Evolutionary conservation across 2,797 vertebrate genomes (phyloP), one percentile per base, ranked within the genome.

Genomic region (Furcifer pardalis): DNA sequence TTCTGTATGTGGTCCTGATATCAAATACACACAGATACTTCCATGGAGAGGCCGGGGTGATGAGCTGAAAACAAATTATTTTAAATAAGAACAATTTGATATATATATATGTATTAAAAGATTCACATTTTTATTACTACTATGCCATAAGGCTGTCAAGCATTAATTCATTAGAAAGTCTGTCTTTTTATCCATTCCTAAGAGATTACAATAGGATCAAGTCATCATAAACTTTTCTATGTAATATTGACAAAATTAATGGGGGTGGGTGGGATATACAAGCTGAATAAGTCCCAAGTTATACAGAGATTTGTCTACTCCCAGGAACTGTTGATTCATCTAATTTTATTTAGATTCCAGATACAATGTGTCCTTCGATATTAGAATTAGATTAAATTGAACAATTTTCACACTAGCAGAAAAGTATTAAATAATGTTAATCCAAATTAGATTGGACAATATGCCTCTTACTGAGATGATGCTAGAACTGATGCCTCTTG

Each of bases 11-110:
- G 91, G 90, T 94, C 94, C 95, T 94, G 94, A 69, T 94, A 90
- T 91, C 92, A 91, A 91, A 94, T 79, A 89, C 83, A 92, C 88
- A 94, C 92, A 90, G 94, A 88, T 94, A 92, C 93, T 95, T 95
- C 96, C 96, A 97, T 97, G 94, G 90, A 95, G 94, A 96, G 82
- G 92, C 86, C 90, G 93, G 91, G 85, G 84, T 77, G 73, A 89
- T 84, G 86, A 90, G 92, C 96, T 96, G 95, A 89, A 96, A 96
- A 93, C 60, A 95, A 92, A 92, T 85, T n/a, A 93, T 91, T 91
- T 89, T 1, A 90, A 92, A 91, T 84, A 89, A 95, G 88, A 91
- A 91, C 8, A 90, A 81, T 72, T 89, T 91, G 89, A 91, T 82
- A 86, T 86, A 56, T 19, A 35, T 19, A 88, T 63, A 60, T 80